Conservation (phyloP, 1,140 invertebrate species). For the Drosophila melanogaster region DNA sequence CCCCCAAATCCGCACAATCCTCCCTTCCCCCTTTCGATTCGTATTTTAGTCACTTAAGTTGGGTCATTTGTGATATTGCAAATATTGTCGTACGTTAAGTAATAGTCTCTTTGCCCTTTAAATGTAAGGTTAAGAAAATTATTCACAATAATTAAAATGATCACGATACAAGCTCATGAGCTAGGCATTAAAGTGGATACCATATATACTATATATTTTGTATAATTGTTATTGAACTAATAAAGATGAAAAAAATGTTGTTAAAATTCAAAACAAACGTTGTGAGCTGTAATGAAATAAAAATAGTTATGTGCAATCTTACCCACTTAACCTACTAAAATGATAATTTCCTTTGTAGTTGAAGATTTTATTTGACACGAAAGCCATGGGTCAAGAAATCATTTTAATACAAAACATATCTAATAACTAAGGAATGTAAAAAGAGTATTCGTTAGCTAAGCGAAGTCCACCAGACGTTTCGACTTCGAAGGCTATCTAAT, state of each 20-base stretch:
- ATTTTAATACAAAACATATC: conserved; percentile 39
- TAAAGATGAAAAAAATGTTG: conserved; percentile 32
- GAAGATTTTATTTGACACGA: conserved; percentile 58
- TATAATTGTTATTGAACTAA: conserved; percentile 52
- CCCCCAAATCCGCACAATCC: neutral
- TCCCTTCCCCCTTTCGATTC: conserved; percentile 36
- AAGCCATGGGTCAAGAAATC: conserved; percentile 12
- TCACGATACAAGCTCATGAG: conserved; percentile 31
- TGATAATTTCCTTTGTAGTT: neutral
- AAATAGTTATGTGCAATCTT: neutral
- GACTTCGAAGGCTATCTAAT: conserved; percentile 44
- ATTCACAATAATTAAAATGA: conserved; percentile 14
- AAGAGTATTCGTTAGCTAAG: conserved; percentile 65
- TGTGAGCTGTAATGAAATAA: neutral
- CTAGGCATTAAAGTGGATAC: conserved; percentile 38
- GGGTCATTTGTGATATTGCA: conserved; percentile 82
- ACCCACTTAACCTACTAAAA: neutral
- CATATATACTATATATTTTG: conserved; percentile 35
- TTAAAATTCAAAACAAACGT: neutral
- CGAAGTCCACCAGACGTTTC: conserved; percentile 8
- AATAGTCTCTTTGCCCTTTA: conserved; percentile 46
- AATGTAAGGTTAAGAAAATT: conserved; percentile 31
- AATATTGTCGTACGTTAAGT: conserved; percentile 62
- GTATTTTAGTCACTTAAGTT: conserved; percentile 71
- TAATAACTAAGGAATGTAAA: conserved; percentile 41